Evolutionary conservation across 1,140 invertebrate species (phyloP).

Genomic region (Pteromalus puparum): DNA sequence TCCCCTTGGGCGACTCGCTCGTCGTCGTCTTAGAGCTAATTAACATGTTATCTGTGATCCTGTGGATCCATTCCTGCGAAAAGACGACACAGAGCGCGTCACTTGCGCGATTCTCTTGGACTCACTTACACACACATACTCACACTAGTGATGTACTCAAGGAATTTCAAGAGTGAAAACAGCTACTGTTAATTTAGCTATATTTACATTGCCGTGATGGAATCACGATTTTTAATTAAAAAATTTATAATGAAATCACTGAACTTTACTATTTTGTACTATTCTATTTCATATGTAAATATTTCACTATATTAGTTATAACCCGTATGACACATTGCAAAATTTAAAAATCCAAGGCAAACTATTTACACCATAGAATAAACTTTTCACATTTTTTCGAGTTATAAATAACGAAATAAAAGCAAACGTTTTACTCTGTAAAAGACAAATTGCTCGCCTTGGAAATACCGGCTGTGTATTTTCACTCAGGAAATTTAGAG

Average conservation of each 20-base stretch:
- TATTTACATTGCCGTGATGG: neutral
- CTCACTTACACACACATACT: neutral
- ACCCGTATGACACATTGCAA: neutral
- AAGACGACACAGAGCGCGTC: conserved; percentile 60
- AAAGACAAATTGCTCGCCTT: neutral
- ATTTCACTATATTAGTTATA: no score
- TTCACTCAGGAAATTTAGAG: conserved; percentile 25
- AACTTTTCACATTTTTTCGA: neutral
- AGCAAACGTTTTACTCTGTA: neutral
- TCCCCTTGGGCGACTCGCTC: conserved; percentile 63
- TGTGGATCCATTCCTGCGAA: conserved; percentile 72
- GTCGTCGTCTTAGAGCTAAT: conserved; percentile 63
- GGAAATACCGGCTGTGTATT: neutral
- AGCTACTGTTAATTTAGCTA: neutral
- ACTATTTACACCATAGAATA: no score
- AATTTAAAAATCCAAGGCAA: neutral
- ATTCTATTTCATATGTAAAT: no score
- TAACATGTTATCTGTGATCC: conserved; percentile 70
- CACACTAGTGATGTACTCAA: neutral
- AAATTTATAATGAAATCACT: no score
- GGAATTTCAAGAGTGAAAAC: conserved; percentile 13
- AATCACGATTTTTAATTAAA: neutral
- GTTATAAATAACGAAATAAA: neutral
- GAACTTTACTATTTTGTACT: no score
- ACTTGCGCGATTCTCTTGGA: neutral